A percentile compares a stretch with the other conserved stretches of the same genome.
Conservation (phyloP, 2,888 invertebrate species). For the Creontiades dilutus region DNA sequence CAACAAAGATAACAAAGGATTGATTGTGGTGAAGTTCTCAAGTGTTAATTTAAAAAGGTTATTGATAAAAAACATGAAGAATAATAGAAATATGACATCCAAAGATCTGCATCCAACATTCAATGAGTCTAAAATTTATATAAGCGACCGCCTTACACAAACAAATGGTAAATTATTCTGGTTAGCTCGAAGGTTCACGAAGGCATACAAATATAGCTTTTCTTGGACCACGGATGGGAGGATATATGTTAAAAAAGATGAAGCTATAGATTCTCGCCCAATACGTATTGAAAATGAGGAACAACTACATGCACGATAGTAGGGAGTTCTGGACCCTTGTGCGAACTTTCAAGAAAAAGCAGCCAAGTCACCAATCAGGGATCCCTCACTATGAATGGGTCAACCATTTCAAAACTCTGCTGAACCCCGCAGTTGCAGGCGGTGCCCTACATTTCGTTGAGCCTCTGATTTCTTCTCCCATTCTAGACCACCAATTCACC, state of each 20-base stretch:
- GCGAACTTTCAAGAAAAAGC: too few species aligned
- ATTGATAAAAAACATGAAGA: neutral
- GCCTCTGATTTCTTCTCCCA: too few species aligned
- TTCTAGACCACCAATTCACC: too few species aligned
- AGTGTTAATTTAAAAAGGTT: neutral
- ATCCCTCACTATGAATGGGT: too few species aligned
- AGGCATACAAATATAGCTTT: neutral
- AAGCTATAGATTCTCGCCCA: neutral
- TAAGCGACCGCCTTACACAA: neutral
- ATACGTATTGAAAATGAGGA: neutral
- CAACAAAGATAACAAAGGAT: neutral
- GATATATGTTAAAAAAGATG: neutral
- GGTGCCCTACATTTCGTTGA: too few species aligned
- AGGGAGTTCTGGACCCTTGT: too few species aligned
- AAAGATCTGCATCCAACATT: neutral
- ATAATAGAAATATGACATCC: neutral
- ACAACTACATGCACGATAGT: too few species aligned
- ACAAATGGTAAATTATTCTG: slow-evolving; percentile 4
- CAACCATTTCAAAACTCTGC: too few species aligned
- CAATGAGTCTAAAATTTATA: neutral
- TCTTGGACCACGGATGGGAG: neutral
- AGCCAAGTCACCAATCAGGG: too few species aligned
- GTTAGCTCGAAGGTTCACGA: neutral
- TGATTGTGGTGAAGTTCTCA: neutral
- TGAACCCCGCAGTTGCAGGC: too few species aligned